phyloP scores from a whole-genome alignment of 1,140 invertebrate genomes.

The Zaprionus taronus region DNA sequence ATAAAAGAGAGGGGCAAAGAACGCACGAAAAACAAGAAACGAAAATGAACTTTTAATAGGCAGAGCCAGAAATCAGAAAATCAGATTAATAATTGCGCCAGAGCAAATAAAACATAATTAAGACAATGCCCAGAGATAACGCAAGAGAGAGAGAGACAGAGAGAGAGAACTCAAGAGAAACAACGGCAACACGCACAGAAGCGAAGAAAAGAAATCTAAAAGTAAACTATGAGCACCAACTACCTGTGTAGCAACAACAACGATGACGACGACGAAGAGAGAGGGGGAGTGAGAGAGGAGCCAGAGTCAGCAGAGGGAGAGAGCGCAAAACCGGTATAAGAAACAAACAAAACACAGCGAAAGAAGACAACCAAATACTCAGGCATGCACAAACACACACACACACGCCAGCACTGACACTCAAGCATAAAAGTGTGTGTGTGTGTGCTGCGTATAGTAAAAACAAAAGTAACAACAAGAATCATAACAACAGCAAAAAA shows the following conservation, averaged over 20 bases:
- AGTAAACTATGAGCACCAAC: slow-evolving; percentile 71
- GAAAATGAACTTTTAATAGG: slow-evolving; percentile 59
- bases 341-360: slow-evolving; percentile 62
- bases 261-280: slow-evolving; percentile 13
- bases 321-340: slow-evolving; percentile 68
- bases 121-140: slow-evolving; percentile 33
- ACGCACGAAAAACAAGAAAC: slow-evolving; percentile 11
- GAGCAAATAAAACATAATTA: slow-evolving; percentile 71
- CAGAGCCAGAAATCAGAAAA: slow-evolving; percentile 33
- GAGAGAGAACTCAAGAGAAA: slow-evolving; percentile 10
- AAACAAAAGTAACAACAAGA: slow-evolving; percentile 44
- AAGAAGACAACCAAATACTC: slow-evolving; percentile 49
- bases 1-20: slow-evolving; percentile 10
- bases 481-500: slow-evolving; percentile 46
- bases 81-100: slow-evolving; percentile 51
- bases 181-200: slow-evolving; percentile 59
- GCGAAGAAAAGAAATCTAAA: slow-evolving; percentile 79
- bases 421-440: slow-evolving; percentile 4
- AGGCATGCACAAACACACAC: slow-evolving; percentile 39
- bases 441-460: slow-evolving; percentile 33
- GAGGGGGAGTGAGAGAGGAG: slow-evolving; percentile 3
- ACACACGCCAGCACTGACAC: neutral
- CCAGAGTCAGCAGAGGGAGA: slow-evolving; percentile 16
- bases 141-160: neutral
- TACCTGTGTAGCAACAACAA: slow-evolving; percentile 62